A percentile compares a stretch with the other conserved stretches of the same genome.
Conservation (phyloP, 2,797 vertebrate species). For the Brachyrhaphis roseni region DNA sequence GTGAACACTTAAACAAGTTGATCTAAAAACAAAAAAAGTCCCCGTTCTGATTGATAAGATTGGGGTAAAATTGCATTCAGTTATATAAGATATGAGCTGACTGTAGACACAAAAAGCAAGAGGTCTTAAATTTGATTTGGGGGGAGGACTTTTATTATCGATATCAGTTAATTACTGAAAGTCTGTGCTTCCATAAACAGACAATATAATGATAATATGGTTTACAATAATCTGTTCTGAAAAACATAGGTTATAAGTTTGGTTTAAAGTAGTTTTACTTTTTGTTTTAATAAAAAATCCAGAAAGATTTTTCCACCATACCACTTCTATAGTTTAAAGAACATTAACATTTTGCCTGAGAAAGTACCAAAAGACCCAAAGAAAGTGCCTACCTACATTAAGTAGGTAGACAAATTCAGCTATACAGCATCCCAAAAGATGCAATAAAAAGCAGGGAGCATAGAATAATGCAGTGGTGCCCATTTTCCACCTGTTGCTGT, state of each 20-base stretch:
- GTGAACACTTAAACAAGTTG: slow-evolving; percentile 18
- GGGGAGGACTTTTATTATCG: neutral
- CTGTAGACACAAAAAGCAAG: neutral
- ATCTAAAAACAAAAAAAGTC: neutral
- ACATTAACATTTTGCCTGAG: too few species aligned
- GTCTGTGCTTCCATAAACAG: neutral
- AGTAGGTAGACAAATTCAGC: too few species aligned
- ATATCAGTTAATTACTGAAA: neutral
- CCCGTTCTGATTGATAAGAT: neutral
- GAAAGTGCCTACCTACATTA: too few species aligned
- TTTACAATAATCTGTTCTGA: neutral
- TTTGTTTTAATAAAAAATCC: neutral
- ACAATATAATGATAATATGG: neutral
- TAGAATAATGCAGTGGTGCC: neutral
- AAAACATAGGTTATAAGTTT: too few species aligned
- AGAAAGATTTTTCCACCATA: neutral
- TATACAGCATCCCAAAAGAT: too few species aligned
- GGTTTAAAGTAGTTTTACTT: too few species aligned
- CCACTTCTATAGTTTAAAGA: neutral
- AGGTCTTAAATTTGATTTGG: neutral
- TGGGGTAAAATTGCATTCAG: neutral
- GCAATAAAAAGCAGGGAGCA: neutral
- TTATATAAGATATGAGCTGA: neutral
- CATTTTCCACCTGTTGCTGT: neutral
- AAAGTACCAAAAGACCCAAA: too few species aligned